These are phyloP conservation scores for Miichthys miiuy DNA, from an alignment of 2,797 vertebrate species.

Conservation along the genomic window DNA sequence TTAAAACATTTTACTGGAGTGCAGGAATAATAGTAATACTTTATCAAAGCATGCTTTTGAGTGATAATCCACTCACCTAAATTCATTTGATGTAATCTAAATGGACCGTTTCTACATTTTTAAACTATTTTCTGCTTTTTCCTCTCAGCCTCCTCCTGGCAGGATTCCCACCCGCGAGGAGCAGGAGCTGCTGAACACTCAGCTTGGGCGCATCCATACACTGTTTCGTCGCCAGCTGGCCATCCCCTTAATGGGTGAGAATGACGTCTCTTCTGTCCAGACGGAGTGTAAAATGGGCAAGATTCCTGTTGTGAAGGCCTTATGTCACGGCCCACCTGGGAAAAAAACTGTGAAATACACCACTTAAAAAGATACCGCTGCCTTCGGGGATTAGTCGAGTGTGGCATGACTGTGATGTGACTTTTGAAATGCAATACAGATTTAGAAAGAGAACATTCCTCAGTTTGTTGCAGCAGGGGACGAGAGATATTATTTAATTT, in stretches of 20 bases:
- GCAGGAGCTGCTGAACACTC: constrained; percentile 90
- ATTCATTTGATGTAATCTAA: constrained; percentile 10
- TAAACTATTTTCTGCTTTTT: constrained; percentile 41
- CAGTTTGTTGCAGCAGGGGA: not conserved
- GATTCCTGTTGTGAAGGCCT: constrained; percentile 26
- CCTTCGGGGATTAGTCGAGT: constrained; percentile 4
- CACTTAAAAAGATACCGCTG: not conserved
- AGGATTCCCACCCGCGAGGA: constrained; percentile 88
- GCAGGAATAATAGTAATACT: not conserved
- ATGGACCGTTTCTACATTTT: constrained; percentile 22
- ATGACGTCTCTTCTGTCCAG: constrained; percentile 26
- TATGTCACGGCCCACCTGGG: constrained; percentile 7
- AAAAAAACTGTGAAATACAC: constrained; percentile 6
- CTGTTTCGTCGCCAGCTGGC: constrained; percentile 96
- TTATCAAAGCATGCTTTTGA: constrained; percentile 3
- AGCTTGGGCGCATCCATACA: constrained; percentile 92
- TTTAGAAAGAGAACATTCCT: constrained; percentile 17
- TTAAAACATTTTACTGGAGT: not conserved
- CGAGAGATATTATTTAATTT: constrained; percentile 15
- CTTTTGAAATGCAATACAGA: constrained; percentile 6
- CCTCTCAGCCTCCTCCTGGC: constrained; percentile 90
- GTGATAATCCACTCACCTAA: not conserved
- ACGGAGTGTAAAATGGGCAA: constrained; percentile 32
- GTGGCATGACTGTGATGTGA: not conserved
- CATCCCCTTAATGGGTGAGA: constrained; percentile 93